These are phyloP conservation scores for Pseudochaenichthys georgianus DNA, from an alignment of 2,797 vertebrate species.

Conservation along the genomic window DNA sequence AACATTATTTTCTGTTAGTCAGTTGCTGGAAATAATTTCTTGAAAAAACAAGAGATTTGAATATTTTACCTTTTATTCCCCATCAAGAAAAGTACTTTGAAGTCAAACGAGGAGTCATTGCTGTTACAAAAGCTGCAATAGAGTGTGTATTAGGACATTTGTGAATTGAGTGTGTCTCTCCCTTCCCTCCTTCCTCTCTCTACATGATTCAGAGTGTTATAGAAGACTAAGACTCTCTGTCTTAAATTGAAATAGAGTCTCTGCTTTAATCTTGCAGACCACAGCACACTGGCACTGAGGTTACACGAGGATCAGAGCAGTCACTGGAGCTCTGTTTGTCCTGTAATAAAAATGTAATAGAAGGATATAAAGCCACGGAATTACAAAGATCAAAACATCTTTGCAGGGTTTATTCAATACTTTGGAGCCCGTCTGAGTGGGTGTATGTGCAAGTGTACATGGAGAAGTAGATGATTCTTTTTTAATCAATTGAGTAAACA, in stretches of 20 bases:
- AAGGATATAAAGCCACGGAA: slow-evolving; percentile 29
- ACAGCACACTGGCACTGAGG: slow-evolving; percentile 48
- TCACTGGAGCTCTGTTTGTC: slow-evolving; percentile 19
- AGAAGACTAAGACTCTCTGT: slow-evolving; percentile 39
- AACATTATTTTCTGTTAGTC: too few relatives aligned
- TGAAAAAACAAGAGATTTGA: too few relatives aligned
- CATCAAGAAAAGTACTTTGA: slow-evolving; percentile 34
- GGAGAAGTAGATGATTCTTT: neutral
- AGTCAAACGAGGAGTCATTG: slow-evolving; percentile 31
- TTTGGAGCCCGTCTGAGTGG: neutral
- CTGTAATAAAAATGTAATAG: slow-evolving; percentile 32
- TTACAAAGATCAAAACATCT: slow-evolving; percentile 26
- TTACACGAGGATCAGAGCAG: slow-evolving; percentile 58
- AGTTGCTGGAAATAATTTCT: too few relatives aligned
- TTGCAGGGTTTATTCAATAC: neutral
- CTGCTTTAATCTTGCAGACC: slow-evolving; percentile 51
- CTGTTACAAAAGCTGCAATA: slow-evolving; percentile 2
- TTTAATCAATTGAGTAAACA: neutral
- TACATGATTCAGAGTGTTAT: slow-evolving; percentile 46
- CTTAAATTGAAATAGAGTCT: slow-evolving; percentile 49
- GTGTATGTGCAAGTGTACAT: neutral
- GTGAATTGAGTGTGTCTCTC: slow-evolving; percentile 16
- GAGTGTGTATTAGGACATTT: neutral
- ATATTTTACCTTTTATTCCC: too few relatives aligned
- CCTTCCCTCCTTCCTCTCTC: neutral